Percentiles rank a stretch among this genome's conserved stretches.
Evolutionary conservation across 2,888 invertebrate genomes (phyloP).

Genomic region (Sympetrum striolatum): DNA sequence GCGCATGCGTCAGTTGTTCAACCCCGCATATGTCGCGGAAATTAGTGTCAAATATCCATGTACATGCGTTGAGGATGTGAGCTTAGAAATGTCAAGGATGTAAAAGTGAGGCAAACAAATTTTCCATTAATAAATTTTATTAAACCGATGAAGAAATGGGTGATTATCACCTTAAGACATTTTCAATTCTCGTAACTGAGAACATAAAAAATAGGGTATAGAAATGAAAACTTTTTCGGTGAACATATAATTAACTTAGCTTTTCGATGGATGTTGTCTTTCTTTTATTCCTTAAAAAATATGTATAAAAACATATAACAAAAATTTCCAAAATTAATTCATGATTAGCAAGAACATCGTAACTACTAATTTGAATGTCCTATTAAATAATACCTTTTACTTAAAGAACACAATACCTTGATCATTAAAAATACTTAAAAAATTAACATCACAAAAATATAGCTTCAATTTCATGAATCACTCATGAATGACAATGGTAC

Average conservation of each 20-base stretch:
- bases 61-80: neutral
- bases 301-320: too few relatives aligned
- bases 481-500: too few relatives aligned
- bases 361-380: too few relatives aligned
- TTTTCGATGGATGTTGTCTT: too few relatives aligned
- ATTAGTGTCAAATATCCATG: slow-evolving; percentile 33
- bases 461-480: neutral
- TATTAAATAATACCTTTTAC: too few relatives aligned
- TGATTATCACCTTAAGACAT: neutral
- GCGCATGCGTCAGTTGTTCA: slow-evolving; percentile 65
- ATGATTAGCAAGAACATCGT: too few relatives aligned
- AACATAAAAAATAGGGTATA: too few relatives aligned
- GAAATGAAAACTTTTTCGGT: too few relatives aligned
- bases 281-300: too few relatives aligned
- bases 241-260: too few relatives aligned
- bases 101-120: neutral
- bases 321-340: too few relatives aligned
- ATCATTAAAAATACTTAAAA: neutral
- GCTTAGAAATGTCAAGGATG: slow-evolving; percentile 15
- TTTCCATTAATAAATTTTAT: slow-evolving; percentile 9
- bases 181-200: too few relatives aligned
- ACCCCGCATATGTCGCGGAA: slow-evolving; percentile 13
- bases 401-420: neutral
- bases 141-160: neutral
- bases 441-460: neutral